Evolutionary conservation across 2,797 vertebrate species (phyloP).

Genomic region (Xerus rutilus): DNA sequence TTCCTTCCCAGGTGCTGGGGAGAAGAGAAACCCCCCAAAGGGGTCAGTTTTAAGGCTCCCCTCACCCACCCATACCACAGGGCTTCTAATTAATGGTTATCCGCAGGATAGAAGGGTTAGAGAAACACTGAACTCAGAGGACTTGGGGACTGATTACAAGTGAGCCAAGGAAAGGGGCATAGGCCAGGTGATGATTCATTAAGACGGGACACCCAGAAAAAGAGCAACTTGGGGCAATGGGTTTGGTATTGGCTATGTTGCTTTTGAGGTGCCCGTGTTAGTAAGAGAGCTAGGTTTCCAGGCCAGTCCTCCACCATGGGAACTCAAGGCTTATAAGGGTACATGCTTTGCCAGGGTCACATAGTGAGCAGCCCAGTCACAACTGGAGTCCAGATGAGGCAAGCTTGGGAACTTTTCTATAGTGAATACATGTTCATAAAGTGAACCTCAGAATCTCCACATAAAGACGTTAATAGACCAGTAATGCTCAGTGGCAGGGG

Average conservation of each 20-base stretch:
- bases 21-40: conserved; percentile 27
- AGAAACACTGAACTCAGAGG: background rate
- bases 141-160: background rate
- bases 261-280: conserved; percentile 20
- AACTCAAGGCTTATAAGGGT: conserved; percentile 34
- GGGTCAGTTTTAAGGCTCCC: conserved; percentile 41
- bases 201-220: conserved; percentile 6
- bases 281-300: background rate
- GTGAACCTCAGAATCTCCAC: conserved; percentile 5
- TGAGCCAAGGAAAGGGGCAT: background rate
- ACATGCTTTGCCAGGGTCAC: background rate
- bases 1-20: conserved; percentile 86
- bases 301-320: background rate
- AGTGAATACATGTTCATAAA: background rate
- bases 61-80: background rate
- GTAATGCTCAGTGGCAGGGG: background rate
- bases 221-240: background rate
- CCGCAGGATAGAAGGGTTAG: background rate
- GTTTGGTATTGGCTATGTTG: conserved; percentile 36
- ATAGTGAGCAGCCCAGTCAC: background rate
- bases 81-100: conserved; percentile 31
- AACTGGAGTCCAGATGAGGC: conserved; percentile 24
- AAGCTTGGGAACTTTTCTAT: conserved; percentile 26
- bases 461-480: background rate
- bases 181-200: conserved; percentile 10